Conservation (phyloP, 2,113 vertebrate species). For the Ancistrus triradiatus region DNA sequence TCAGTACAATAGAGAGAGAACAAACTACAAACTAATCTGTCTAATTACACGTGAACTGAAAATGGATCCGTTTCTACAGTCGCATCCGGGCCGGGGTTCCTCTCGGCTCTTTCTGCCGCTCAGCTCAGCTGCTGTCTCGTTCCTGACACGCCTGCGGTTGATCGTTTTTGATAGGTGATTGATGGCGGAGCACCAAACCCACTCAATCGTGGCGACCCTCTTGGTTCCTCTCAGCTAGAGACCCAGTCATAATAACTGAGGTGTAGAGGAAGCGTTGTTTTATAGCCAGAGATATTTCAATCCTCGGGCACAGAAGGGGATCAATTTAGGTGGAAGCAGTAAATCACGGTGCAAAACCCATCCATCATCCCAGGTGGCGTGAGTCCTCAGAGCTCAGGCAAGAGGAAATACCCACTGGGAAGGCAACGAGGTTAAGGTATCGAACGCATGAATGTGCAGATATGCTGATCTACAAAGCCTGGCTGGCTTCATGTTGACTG, state of each 20-base stretch:
- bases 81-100: too few relatives aligned
- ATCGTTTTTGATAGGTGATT: background rate
- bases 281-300: background rate
- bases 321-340: background rate
- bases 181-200: background rate
- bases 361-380: background rate
- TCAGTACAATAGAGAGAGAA: too few relatives aligned
- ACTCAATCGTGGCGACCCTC: background rate
- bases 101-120: too few relatives aligned
- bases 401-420: background rate
- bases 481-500: too few relatives aligned
- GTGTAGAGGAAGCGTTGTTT: background rate
- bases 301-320: background rate
- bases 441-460: too few relatives aligned
- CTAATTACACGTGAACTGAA: too few relatives aligned
- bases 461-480: too few relatives aligned
- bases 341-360: background rate
- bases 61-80: too few relatives aligned
- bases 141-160: background rate
- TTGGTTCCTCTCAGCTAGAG: background rate
- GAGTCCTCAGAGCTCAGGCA: background rate
- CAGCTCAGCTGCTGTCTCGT: background rate
- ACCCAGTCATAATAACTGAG: background rate
- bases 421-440: too few relatives aligned
- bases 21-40: too few relatives aligned